Percentiles rank a stretch among this genome's conserved stretches.
These are phyloP conservation scores for Drosophila micromelanica DNA, from an alignment of 1,140 invertebrate genomes.

Conservation along the genomic window DNA sequence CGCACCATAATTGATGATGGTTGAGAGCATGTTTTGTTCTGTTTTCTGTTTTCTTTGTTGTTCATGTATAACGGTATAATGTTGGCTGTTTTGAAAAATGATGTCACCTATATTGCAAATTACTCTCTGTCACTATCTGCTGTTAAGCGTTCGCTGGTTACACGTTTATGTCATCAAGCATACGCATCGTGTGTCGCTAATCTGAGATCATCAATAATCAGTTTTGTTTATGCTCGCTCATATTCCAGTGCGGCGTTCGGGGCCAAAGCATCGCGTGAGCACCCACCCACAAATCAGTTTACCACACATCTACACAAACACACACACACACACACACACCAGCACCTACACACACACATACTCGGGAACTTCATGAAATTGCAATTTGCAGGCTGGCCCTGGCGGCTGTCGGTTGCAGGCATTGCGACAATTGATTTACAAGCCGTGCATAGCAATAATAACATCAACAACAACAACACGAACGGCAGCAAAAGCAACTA, in stretches of 20 bases:
- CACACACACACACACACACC: constrained; percentile 14
- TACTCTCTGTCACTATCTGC: constrained; percentile 9
- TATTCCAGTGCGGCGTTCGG: constrained; percentile 3
- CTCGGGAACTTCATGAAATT: constrained; percentile 36
- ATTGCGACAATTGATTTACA: constrained; percentile 75
- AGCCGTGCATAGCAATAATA: constrained; percentile 51
- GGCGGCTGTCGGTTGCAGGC: constrained; percentile 58
- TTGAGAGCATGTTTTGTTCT: constrained; percentile 18
- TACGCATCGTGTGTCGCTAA: constrained; percentile 43
- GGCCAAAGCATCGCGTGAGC: constrained; percentile 32
- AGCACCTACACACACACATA: constrained; percentile 9
- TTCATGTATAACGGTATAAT: constrained; percentile 53
- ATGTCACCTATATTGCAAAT: constrained; percentile 60
- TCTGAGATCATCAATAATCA: constrained; percentile 60
- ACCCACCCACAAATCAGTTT: constrained; percentile 13
- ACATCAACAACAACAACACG: constrained; percentile 15
- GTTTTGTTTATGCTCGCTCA: constrained; percentile 36
- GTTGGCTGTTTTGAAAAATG: constrained; percentile 55
- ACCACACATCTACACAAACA: not conserved
- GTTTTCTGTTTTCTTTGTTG: constrained; percentile 39
- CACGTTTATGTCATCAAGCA: constrained; percentile 55
- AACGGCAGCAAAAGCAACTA: constrained; percentile 1
- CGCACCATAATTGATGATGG: constrained; percentile 62
- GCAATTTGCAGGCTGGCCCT: constrained; percentile 54
- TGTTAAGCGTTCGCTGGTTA: constrained; percentile 9